phyloP scores from a whole-genome alignment of 1,140 invertebrate species.

The Telenomus remus region DNA sequence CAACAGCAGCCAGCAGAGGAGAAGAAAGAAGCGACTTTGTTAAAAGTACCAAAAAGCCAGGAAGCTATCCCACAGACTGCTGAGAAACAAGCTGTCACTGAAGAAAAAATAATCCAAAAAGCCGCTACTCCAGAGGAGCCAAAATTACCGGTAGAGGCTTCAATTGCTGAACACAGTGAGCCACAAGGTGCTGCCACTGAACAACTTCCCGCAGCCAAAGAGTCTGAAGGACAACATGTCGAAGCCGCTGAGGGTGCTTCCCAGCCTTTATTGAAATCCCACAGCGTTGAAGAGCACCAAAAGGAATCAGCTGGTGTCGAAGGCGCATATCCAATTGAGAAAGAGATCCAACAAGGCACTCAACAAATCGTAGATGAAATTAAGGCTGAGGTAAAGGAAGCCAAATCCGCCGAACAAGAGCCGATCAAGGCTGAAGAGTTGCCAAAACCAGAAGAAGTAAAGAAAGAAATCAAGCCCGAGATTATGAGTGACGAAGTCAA shows the following conservation, averaged over 20 bases:
- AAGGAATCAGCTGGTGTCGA: constrained; percentile 18
- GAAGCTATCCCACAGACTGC: constrained; percentile 18
- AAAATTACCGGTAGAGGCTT: constrained; percentile 17
- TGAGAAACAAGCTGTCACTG: constrained; percentile 7
- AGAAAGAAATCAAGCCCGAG: constrained; percentile 29
- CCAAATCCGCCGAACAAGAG: constrained; percentile 54
- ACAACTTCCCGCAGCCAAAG: constrained; percentile 8
- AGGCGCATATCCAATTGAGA: constrained; percentile 4
- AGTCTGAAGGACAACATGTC: constrained; percentile 16
- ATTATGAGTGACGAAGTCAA: constrained; percentile 36
- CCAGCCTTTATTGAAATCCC: constrained; percentile 26
- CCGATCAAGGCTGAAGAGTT: constrained; percentile 59
- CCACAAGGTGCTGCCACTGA: not conserved
- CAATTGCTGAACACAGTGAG: constrained; percentile 28
- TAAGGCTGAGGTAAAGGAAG: constrained; percentile 47
- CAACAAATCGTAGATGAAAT: constrained; percentile 34
- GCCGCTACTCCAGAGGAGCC: constrained; percentile 1
- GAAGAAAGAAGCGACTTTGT: constrained; percentile 27
- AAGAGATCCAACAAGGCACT: constrained; percentile 8
- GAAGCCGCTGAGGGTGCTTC: constrained; percentile 32
- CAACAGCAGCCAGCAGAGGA: constrained; percentile 36
- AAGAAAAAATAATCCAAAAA: constrained; percentile 24
- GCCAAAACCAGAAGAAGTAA: constrained; percentile 63
- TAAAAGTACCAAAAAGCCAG: constrained; percentile 35
- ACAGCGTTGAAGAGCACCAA: constrained; percentile 7